These are phyloP conservation scores for Oeneis ivallda DNA, from an alignment of 2,888 invertebrate genomes.

Conservation along the genomic window DNA sequence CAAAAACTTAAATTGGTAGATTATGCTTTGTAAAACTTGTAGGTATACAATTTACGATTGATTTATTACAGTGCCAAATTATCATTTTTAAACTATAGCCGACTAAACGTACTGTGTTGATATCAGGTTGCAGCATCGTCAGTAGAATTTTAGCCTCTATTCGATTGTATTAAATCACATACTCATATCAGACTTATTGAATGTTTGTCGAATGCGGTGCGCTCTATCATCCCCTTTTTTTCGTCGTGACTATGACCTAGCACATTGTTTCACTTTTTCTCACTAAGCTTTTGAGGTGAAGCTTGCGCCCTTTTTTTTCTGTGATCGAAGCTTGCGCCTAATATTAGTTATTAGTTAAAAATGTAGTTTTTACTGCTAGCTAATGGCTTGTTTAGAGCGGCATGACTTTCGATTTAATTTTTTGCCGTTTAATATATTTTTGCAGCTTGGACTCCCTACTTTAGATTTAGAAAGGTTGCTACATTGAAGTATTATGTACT, in stretches of 20 bases:
- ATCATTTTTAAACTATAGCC: conserved; percentile 7
- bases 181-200: neutral
- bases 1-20: too few species aligned
- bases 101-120: conserved; percentile 8
- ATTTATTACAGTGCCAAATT: conserved; percentile 34
- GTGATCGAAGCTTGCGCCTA: conserved; percentile 52
- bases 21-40: conserved; percentile 12
- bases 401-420: conserved; percentile 32
- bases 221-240: conserved; percentile 44
- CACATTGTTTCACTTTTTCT: conserved; percentile 48
- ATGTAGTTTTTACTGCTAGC: conserved; percentile 46
- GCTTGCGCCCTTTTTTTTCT: too few species aligned
- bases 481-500: too few species aligned
- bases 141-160: neutral
- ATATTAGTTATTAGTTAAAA: conserved; percentile 51
- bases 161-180: neutral
- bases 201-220: conserved; percentile 33
- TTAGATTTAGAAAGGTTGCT: too few species aligned
- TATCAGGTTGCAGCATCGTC: neutral
- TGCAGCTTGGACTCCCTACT: neutral
- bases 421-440: conserved; percentile 18
- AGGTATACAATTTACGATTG: conserved; percentile 30
- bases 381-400: conserved; percentile 41
- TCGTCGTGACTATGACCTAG: conserved; percentile 49
- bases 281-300: conserved; percentile 45